Base-by-base conservation (phyloP, 2,113 vertebrate genomes). In the Orientallactaga bullata region DNA sequence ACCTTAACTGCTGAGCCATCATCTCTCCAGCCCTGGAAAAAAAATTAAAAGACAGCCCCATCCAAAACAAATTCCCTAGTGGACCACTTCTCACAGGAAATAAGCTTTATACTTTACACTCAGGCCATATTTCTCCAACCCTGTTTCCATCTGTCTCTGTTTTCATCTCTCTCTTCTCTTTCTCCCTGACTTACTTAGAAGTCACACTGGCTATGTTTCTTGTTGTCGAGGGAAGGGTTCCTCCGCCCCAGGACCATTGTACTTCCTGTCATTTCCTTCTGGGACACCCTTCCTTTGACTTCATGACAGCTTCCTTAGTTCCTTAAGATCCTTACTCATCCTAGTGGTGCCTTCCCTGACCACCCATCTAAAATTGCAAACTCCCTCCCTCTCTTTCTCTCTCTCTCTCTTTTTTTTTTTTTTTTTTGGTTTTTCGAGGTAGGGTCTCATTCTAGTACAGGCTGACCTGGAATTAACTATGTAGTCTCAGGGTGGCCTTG, bases 201-300 rank as follows among this genome's bases (percentile, higher is more conserved):
- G 39, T 0, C 5, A 16, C 8, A 0, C 5, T 9, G 20, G 15
- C 18, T 63, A 37, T 42, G 0, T 21, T 23, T 32, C 61, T 26
- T 55, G 10, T 55, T 55, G 7, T 55, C 55, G 7, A 55, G 55
- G 55, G 7, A 55, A 16, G 55, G 7, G 2, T 16, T 55, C 55
- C 35, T 11, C 42, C 4, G 8, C 32, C 13, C 17, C 51, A 20
- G 69, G 83, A 30, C 47, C 78, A 85, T 84, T 32, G 32, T 24
- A 42, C 6, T 32, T 61, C 47, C 37, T 2, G 5, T 42, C 12
- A 5, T 26, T 24, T 17, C 28, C 74, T 51, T 35, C 39, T 37
- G n/a, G 39, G 11, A 16, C 35, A 55, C 7, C 28, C 42, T 82
- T 88, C 58, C n/a, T 91, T 55, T 26, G 8, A 28, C 15, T 82